A percentile compares a stretch with the other conserved stretches of the same genome.
These are phyloP conservation scores for Calypte anna DNA, from an alignment of 2,113 vertebrate species.

Conservation along the genomic window DNA sequence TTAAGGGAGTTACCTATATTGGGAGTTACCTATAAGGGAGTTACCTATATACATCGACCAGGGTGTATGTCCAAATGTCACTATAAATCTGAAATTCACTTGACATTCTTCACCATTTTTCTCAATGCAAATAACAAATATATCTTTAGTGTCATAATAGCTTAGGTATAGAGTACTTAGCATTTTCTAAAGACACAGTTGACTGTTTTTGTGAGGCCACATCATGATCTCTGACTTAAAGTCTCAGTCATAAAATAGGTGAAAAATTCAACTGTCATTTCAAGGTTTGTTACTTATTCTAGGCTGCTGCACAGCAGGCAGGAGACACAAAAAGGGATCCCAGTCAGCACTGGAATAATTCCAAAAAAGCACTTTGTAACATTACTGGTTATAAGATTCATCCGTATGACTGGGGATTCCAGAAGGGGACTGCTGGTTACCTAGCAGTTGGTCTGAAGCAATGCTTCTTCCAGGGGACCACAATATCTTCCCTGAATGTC, in stretches of 20 bases:
- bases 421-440: not conserved
- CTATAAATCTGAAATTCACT: not conserved
- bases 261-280: not conserved
- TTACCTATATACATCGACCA: not conserved
- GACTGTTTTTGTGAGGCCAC: not conserved
- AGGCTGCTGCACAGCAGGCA: not conserved
- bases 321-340: not conserved
- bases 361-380: not conserved
- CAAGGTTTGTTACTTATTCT: not conserved
- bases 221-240: not conserved
- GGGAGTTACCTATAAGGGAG: not conserved
- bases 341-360: not conserved
- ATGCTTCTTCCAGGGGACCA: not conserved
- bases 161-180: not conserved
- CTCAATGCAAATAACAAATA: not conserved
- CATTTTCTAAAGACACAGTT: not conserved
- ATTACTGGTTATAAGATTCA: not conserved
- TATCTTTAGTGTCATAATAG: not conserved
- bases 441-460: not conserved
- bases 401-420: not conserved
- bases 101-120: not conserved
- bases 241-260: not conserved
- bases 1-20: not conserved
- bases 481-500: not conserved
- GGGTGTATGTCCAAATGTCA: not conserved